A percentile compares a stretch with the other conserved stretches of the same genome.
Evolutionary conservation across 2,888 invertebrate genomes (phyloP).

Genomic region (Temnothorax ravouxi): DNA sequence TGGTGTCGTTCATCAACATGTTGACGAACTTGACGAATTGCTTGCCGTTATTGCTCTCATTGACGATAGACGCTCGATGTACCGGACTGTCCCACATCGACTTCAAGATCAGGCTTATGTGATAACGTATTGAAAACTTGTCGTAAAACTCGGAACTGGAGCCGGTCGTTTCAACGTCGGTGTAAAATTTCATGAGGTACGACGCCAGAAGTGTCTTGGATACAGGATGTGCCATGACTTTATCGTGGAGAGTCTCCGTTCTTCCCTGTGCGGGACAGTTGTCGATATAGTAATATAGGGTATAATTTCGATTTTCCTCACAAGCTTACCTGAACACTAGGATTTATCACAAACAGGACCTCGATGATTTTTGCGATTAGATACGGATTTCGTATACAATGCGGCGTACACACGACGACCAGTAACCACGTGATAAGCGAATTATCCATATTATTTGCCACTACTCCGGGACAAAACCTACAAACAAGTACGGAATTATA

Average conservation of each 20-base stretch:
- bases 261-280: slow-evolving; percentile 76
- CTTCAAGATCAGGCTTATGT: slow-evolving; percentile 98
- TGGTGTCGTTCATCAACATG: slow-evolving; percentile 99
- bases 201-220: slow-evolving; percentile 94
- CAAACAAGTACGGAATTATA: background rate
- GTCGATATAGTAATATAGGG: background rate
- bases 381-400: slow-evolving; percentile 98
- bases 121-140: slow-evolving; percentile 99
- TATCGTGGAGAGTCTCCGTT: slow-evolving; percentile 89
- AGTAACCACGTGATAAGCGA: slow-evolving; percentile 95
- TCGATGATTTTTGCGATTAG: slow-evolving; percentile 98
- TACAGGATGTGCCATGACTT: slow-evolving; percentile 95
- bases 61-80: slow-evolving; percentile 95
- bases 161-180: slow-evolving; percentile 98
- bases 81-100: slow-evolving; percentile 97
- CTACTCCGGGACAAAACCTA: slow-evolving; percentile 92
- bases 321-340: slow-evolving; percentile 88
- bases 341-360: slow-evolving; percentile 93
- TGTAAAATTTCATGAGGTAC: slow-evolving; percentile 99
- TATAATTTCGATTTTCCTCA: background rate
- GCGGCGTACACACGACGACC: slow-evolving; percentile 95
- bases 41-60: slow-evolving; percentile 95
- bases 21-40: slow-evolving; percentile 99
- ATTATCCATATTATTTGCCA: slow-evolving; percentile 93
- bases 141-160: slow-evolving; percentile 99